Conservation (phyloP, 2,113 vertebrate genomes). For the Numenius arquata region DNA sequence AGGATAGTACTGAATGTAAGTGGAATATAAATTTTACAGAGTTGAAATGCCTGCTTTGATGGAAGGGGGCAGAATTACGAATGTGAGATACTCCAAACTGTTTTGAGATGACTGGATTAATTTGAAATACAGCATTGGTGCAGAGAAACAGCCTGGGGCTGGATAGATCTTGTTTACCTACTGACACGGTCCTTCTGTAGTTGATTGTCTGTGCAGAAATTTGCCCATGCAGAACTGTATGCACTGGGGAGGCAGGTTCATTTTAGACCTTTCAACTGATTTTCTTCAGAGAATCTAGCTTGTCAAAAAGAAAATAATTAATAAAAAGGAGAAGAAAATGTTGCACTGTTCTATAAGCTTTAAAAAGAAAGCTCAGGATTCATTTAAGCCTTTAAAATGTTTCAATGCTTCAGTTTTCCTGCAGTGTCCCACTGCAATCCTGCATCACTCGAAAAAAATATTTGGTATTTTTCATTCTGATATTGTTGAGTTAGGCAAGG, state of each 20-base stretch:
- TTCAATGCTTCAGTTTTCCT: neutral
- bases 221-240: neutral
- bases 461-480: neutral
- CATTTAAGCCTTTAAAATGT: neutral
- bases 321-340: no score
- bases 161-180: slow-evolving; percentile 6
- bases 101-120: neutral
- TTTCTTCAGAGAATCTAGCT: neutral
- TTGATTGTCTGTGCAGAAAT: neutral
- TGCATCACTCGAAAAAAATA: neutral
- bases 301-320: neutral
- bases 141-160: neutral
- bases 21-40: slow-evolving; percentile 32
- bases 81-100: slow-evolving; percentile 29
- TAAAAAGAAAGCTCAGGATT: neutral
- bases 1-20: slow-evolving; percentile 11
- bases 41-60: slow-evolving; percentile 19
- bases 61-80: slow-evolving; percentile 6
- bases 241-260: neutral
- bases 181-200: neutral
- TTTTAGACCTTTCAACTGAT: neutral
- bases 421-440: neutral
- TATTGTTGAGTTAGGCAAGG: neutral
- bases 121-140: neutral
- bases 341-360: neutral